Base-by-base conservation (phyloP, 1,140 invertebrate species). In the Panagrolaimus sp. region DNA sequence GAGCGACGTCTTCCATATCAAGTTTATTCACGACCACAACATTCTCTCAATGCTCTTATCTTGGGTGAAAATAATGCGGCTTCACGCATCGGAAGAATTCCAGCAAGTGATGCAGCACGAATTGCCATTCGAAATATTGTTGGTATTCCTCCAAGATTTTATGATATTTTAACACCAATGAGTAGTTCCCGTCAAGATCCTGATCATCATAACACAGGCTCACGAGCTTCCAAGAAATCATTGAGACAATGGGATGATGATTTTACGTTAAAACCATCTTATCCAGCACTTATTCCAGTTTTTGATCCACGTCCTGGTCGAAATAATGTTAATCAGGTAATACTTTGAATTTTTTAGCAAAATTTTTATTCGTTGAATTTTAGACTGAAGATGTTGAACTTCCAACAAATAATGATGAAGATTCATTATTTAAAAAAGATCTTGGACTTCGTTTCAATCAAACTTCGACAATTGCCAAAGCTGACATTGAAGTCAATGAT, bases 271-370 rank as follows among this genome's bases (percentile, higher is more conserved):
- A 96, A 96, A 85, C 85, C 95, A 64, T 93, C 97, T 83, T 95
- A 94, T 84, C 92, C 91, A 8, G 92, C 92, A 9, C 87, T 99
- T 13, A 97, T 99, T 82, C 96, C 96, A 4, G 95, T 95, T 16
- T 99, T 98, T 84, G 96, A 98, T 87, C 96, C 96, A 16, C 85
- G 96, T 42, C 96, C 96, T 8, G 96, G 96, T 4, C 88, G 95
- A 68, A 96, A 93, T 23, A 99, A 98, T 86, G 91, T 98, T 0
- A 97, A 97, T 85, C 95, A 95, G 84, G 85, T 72, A 13, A 9
- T n/a, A n/a, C n/a, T 23, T 47, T 44, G 53, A 25, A 7, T 45
- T 70, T n/a, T 13, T 16, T 27, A 8, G 20, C 5, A 48, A 63
- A 14, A 46, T 14, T 27, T 53, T 25, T 13, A 3, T 7, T 14